Evolutionary conservation across 2,888 invertebrate genomes (phyloP), one percentile per base, ranked within the genome.

Genomic region (Dioctria linearis): DNA sequence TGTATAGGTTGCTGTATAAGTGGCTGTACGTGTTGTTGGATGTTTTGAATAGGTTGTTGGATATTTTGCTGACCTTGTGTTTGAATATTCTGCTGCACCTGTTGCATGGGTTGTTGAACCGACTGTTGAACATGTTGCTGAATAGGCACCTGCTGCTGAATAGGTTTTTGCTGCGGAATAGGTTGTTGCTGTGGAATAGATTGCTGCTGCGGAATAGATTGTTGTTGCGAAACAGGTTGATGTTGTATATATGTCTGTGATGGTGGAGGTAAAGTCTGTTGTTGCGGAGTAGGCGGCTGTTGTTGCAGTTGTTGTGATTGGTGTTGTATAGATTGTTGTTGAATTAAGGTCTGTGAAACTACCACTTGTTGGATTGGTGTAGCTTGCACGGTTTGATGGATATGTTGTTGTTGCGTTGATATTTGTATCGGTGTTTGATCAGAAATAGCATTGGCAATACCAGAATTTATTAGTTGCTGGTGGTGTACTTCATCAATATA

Each of bases 341-440:
- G 78, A 42, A 66, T 49, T 43, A 37, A 69, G 5, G 25, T n/a
- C 39, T 4, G 80, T 25, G 25, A 25, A 25, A 25, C 25, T 25
- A 25, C 25, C 25, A 25, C 25, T 49, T 51, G 9, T 54, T 75
- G 75, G 37, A 51, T 37, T 25, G 46, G 78, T 8, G n/a, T 5
- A 75, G 79, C 81, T 66, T 65, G 54, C 42, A 85, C 86, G 75
- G 79, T 85, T 5, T 81, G 71, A 85, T 86, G 79, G 6, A 39
- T 61, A 39, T 46, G 46, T 51, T 63, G 71, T 8, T 39, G 39
- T 54, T 83, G 67, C 82, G 81, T 69, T 65, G 85, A 81, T 82
- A 84, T 67, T 85, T 86, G 59, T 85, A 86, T 39, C 84, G 85
- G 2, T 13, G 66, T 5, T 67, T 43, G 76, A 11, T 51, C 75